These are phyloP conservation scores for Intellagama lesueurii DNA, from an alignment of 2,797 vertebrate species.

Conservation along the genomic window DNA sequence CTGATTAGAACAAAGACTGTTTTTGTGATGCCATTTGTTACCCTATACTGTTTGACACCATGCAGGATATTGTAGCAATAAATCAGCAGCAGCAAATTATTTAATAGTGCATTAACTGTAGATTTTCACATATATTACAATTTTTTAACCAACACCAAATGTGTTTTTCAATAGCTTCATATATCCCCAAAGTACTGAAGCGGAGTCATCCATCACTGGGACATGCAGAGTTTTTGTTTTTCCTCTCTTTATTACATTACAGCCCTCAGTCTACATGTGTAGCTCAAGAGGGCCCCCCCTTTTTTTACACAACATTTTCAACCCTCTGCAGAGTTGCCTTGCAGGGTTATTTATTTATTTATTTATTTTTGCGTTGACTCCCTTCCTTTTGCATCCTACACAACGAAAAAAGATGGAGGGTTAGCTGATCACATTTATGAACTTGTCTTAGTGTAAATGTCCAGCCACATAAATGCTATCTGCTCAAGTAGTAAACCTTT, in stretches of 20 bases:
- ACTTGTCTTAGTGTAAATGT: neutral
- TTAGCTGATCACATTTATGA: neutral
- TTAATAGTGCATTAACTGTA: constrained; percentile 78
- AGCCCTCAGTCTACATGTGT: constrained; percentile 53
- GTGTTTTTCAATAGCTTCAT: constrained; percentile 75
- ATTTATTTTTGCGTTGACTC: neutral
- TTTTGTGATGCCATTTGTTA: constrained; percentile 75
- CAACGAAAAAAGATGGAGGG: neutral
- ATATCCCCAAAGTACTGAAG: constrained; percentile 68
- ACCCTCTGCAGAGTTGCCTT: constrained; percentile 9
- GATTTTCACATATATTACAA: constrained; percentile 72
- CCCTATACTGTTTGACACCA: constrained; percentile 65
- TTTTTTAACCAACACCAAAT: constrained; percentile 69
- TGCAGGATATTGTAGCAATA: constrained; percentile 72
- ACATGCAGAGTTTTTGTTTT: constrained; percentile 50
- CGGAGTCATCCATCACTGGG: constrained; percentile 69
- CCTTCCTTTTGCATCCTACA: neutral
- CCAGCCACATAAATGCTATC: neutral
- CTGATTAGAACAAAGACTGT: constrained; percentile 70
- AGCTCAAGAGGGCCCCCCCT: constrained; percentile 37
- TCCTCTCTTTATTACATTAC: constrained; percentile 70
- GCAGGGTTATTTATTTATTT: no score
- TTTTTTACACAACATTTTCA: constrained; percentile 37
- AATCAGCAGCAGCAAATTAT: constrained; percentile 76
- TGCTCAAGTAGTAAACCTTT: neutral